Conservation (phyloP, 1,140 invertebrate genomes). For the Nasonia vitripennis region DNA sequence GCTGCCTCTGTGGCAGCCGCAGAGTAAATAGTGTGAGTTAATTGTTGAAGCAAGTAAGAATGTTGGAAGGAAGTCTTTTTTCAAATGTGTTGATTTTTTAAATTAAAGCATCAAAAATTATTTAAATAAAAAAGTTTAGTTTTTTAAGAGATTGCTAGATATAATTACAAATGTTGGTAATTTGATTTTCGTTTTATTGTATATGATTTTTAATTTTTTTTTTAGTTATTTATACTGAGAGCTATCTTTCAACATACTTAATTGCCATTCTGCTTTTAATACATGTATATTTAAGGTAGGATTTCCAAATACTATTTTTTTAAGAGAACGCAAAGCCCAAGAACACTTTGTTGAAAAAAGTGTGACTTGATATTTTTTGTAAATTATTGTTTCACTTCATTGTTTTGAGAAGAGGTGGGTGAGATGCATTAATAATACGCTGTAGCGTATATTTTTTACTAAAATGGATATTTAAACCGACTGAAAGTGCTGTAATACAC, state of each 20-base stretch:
- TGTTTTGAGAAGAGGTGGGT: neutral
- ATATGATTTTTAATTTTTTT: neutral
- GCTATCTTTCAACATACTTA: neutral
- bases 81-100: neutral
- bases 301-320: neutral
- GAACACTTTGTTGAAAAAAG: neutral
- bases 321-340: neutral
- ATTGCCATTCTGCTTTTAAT: neutral
- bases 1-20: neutral
- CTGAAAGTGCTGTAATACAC: neutral
- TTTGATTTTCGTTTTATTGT: neutral
- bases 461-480: neutral
- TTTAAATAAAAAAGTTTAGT: neutral
- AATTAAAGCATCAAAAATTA: neutral
- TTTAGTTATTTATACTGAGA: neutral
- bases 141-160: neutral
- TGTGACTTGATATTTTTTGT: neutral
- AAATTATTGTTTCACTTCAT: slow-evolving; percentile 4
- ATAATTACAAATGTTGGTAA: neutral
- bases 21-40: neutral
- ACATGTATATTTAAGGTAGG: neutral
- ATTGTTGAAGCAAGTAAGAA: neutral
- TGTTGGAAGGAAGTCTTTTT: neutral
- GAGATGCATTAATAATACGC: neutral
- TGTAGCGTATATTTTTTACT: slow-evolving; percentile 6